These are phyloP conservation scores for Drosophila malerkotliana DNA, from an alignment of 1,140 invertebrate genomes.

Conservation along the genomic window DNA sequence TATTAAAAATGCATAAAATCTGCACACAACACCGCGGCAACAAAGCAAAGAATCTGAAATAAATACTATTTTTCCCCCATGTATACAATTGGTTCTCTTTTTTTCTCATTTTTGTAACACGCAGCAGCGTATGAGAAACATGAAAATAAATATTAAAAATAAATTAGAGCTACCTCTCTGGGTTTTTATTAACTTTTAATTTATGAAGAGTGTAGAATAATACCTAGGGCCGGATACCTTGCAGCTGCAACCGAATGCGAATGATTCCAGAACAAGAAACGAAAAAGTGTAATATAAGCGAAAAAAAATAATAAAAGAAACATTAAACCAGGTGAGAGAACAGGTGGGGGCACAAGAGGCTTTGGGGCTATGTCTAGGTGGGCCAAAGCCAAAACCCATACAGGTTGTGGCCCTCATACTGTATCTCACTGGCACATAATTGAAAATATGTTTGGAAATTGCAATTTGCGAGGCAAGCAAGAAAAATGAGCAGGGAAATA, in stretches of 20 bases:
- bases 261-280: conserved; percentile 29
- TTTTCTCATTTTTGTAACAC: conserved; percentile 48
- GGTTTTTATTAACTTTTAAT: conserved; percentile 77
- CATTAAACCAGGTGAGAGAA: conserved; percentile 15
- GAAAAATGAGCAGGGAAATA: conserved; percentile 6
- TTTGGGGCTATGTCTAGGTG: not conserved
- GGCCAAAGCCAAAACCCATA: conserved; percentile 9
- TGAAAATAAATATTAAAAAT: conserved; percentile 80
- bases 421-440: conserved; percentile 41
- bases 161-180: conserved; percentile 68
- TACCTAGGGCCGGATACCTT: conserved; percentile 12
- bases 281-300: conserved; percentile 50
- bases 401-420: conserved; percentile 13
- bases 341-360: not conserved
- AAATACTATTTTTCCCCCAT: conserved; percentile 4
- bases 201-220: conserved; percentile 69
- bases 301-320: conserved; percentile 26
- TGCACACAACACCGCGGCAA: conserved; percentile 33
- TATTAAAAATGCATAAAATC: conserved; percentile 76
- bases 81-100: not conserved
- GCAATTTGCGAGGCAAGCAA: conserved; percentile 36
- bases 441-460: conserved; percentile 61
- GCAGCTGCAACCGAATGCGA: conserved; percentile 40
- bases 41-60: conserved; percentile 19
- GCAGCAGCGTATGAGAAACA: conserved; percentile 45